A percentile compares a stretch with the other conserved stretches of the same genome.
Evolutionary conservation across 1,140 invertebrate genomes (phyloP).

Genomic region (Philopotamus ludificatus): DNA sequence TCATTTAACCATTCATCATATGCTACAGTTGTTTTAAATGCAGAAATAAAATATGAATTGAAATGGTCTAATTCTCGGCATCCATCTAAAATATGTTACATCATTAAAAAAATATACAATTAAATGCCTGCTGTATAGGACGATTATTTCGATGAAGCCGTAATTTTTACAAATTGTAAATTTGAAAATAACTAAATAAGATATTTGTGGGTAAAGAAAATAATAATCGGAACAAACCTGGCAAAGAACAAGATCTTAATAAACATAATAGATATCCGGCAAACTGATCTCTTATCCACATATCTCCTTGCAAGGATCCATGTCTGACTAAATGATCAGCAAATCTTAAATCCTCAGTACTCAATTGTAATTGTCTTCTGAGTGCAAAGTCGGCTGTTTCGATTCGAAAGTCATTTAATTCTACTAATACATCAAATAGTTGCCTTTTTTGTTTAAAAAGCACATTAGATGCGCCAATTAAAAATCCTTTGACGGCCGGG

Average conservation of each 20-base stretch:
- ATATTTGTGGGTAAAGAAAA: neutral
- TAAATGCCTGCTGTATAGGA: neutral
- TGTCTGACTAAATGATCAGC: conserved; percentile 90
- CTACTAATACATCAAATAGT: conserved; percentile 89
- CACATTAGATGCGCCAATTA: conserved; percentile 96
- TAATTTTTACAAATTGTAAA: conserved; percentile 10
- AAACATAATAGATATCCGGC: conserved; percentile 87
- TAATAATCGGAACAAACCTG: conserved; percentile 56
- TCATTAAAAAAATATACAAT: conserved; percentile 8
- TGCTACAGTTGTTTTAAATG: conserved; percentile 86
- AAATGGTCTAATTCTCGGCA: conserved; percentile 83
- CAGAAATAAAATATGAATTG: conserved; percentile 79
- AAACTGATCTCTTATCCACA: conserved; percentile 95
- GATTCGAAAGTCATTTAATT: conserved; percentile 84
- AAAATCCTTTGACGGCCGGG: conserved; percentile 84
- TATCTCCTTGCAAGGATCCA: conserved; percentile 77
- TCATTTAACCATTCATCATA: conserved; percentile 80
- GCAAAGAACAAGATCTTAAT: conserved; percentile 75
- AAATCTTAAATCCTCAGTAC: conserved; percentile 94
- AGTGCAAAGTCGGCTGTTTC: conserved; percentile 86
- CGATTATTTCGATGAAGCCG: neutral
- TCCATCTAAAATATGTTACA: conserved; percentile 66
- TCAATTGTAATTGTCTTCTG: conserved; percentile 78
- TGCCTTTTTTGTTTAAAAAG: conserved; percentile 95
- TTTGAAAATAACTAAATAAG: conserved; percentile 2